Evolutionary conservation across 2,888 invertebrate genomes (phyloP), one percentile per base, ranked within the genome.

Genomic region (Sphecodes monilicornis): DNA sequence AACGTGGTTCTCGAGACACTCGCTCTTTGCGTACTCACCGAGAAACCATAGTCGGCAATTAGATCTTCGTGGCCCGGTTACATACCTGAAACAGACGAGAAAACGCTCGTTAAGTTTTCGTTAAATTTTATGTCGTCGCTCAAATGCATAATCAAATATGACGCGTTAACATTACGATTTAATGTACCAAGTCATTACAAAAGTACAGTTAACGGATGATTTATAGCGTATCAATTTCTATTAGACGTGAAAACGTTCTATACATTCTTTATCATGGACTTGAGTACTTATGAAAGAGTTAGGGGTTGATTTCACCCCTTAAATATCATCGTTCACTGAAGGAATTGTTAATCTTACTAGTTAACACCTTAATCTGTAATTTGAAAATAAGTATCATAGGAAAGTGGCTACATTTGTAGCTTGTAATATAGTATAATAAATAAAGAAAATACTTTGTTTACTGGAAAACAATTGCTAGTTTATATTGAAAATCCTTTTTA

Each of bases 21-120:
- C 60, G 16, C 60, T 29, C 60, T 26, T 39, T 32, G 75, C 32
- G 29, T 46, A 68, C 76, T 76, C 76, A 72, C 60, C 66, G 39
- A 22, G n/a, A 54, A 16, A 39, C 5, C 39, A n/a, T 41, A 1
- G 18, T 6, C 26, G 71, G 36, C 57, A 46, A 57, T 16, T 22
- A 26, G n/a, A 66, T 36, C 66, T 66, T 29, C 68, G 54, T 29
- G 13, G 41, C 54, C 76, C 68, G 43, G 39, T 76, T 69, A 84
- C 85, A 39, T 84, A 85, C 85, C 85, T 85, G 85, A 71, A 80
- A 85, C 84, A 85, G 60, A 80, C 77, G 8, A 54, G 60, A 29
- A 60, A 60, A 60, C 29, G 18, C 18, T 13, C 18, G 16, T 16
- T n/a, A n/a, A n/a, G n/a, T n/a, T n/a, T 60, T 60, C 29, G 60